Evolutionary conservation across 2,113 vertebrate species (phyloP).

Genomic region (Callorhinus ursinus): DNA sequence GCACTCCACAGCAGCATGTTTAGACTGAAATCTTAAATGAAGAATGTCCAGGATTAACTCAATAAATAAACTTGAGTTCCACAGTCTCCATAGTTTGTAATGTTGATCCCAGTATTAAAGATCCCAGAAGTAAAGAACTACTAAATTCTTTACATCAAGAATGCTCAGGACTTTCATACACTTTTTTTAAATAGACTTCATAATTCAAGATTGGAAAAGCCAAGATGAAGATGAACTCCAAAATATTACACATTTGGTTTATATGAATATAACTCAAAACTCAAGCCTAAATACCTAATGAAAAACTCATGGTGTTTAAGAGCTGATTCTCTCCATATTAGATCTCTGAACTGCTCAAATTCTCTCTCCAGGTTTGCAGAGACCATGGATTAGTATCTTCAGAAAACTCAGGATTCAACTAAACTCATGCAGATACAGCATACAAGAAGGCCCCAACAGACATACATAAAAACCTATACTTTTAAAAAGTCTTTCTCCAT

Average conservation of each 20-base stretch:
- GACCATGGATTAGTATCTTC: neutral
- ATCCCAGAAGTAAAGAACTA: no score
- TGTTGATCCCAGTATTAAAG: no score
- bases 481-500: neutral
- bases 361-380: neutral
- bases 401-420: neutral
- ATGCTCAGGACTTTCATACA: neutral
- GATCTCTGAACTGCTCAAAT: constrained; percentile 10
- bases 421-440: neutral
- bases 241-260: neutral
- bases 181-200: neutral
- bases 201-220: neutral
- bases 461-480: neutral
- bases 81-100: neutral
- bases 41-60: neutral
- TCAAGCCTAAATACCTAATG: neutral
- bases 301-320: neutral
- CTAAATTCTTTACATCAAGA: neutral
- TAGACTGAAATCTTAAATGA: neutral
- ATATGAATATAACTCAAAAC: neutral
- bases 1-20: neutral
- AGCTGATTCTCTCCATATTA: neutral
- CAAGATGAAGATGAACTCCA: constrained; percentile 6
- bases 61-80: neutral
- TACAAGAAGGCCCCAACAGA: neutral